Conservation (phyloP, 2,888 invertebrate species). For the Macaria liturata region DNA sequence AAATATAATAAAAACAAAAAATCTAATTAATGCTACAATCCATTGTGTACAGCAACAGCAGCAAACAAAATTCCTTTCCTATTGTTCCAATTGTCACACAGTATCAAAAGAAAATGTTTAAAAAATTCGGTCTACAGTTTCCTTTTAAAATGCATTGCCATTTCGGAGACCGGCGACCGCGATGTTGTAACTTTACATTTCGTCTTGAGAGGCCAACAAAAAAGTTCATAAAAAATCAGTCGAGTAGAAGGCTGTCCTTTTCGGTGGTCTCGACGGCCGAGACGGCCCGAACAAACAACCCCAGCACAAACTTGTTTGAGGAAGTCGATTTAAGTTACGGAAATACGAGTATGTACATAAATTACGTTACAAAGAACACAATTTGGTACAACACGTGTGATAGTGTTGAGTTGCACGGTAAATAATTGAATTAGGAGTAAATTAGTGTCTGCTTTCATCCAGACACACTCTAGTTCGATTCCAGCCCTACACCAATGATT, state of each 20-base stretch:
- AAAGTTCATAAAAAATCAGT: conserved; percentile 74
- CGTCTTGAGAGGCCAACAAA: conserved; percentile 64
- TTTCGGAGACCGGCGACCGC: conserved; percentile 53
- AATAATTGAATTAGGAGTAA: too few relatives aligned
- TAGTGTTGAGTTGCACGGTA: too few relatives aligned
- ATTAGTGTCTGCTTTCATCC: too few relatives aligned
- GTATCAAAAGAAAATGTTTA: conserved; percentile 39
- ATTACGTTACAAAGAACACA: conserved; percentile 33
- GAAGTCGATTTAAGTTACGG: conserved; percentile 78
- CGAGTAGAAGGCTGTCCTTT: conserved; percentile 63
- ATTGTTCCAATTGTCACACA: conserved; percentile 26
- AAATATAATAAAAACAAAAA: too few relatives aligned
- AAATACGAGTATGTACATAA: conserved; percentile 49
- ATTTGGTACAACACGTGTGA: conserved; percentile 1
- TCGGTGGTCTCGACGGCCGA: conserved; percentile 51
- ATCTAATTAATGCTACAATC: not conserved
- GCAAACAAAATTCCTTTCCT: too few relatives aligned
- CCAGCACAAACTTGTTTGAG: conserved; percentile 64
- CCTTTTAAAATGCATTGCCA: conserved; percentile 53
- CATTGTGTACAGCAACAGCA: not conserved
- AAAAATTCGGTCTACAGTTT: conserved; percentile 56
- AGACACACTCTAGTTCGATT: too few relatives aligned
- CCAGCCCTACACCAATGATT: too few relatives aligned
- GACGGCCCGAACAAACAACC: conserved; percentile 51
- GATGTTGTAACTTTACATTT: conserved; percentile 60